Evolutionary conservation across 2,797 vertebrate species (phyloP).

Genomic region (Sciaenops ocellatus): DNA sequence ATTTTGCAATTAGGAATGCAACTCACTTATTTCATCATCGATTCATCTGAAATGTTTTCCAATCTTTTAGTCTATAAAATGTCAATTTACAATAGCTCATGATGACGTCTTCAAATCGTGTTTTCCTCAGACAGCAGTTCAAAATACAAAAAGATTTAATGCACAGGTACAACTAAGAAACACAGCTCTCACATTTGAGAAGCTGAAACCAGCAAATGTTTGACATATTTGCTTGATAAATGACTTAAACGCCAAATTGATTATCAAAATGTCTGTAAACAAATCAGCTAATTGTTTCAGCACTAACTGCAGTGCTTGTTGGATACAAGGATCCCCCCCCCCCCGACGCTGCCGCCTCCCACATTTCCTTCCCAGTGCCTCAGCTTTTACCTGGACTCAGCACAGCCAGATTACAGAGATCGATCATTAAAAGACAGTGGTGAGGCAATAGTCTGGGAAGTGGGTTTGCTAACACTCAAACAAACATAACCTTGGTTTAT

Average conservation of each 20-base stretch:
- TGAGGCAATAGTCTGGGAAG: slow-evolving; percentile 72
- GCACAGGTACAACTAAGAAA: background rate
- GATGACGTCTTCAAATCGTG: background rate
- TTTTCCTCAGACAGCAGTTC: background rate
- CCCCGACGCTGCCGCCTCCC: background rate
- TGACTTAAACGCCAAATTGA: background rate
- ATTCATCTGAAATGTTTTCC: background rate
- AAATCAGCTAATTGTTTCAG: background rate
- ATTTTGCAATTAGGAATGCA: background rate
- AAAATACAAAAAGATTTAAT: background rate
- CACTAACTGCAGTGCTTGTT: background rate
- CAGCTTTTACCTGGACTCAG: slow-evolving; percentile 39
- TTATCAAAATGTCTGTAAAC: background rate
- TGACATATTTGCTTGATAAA: background rate
- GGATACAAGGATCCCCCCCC: background rate
- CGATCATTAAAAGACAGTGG: slow-evolving; percentile 67
- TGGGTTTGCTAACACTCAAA: slow-evolving; percentile 67
- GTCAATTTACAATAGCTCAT: background rate
- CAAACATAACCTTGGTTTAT: slow-evolving; percentile 82
- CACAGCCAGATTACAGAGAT: slow-evolving; percentile 57
- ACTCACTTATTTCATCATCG: background rate
- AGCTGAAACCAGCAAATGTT: background rate
- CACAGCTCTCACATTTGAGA: background rate
- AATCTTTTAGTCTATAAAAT: background rate
- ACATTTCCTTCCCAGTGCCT: slow-evolving; percentile 14